Conservation (phyloP, 2,797 vertebrate species). For the Scarus forsteni region DNA sequence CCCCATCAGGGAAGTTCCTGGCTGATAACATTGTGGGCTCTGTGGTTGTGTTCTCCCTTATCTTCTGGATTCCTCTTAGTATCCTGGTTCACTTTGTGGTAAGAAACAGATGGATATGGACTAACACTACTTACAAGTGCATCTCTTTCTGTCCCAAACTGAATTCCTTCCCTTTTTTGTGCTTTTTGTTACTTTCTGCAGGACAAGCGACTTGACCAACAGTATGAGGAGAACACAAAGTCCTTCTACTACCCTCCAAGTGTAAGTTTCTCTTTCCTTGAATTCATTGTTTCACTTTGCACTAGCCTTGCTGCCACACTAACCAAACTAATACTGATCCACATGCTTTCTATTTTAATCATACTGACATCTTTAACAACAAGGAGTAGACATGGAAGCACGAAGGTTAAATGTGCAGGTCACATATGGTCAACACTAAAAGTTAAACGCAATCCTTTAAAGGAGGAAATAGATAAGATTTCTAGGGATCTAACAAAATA, state of each 20-base stretch:
- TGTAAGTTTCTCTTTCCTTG: conserved; percentile 86
- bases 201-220: conserved; percentile 96
- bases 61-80: conserved; percentile 98
- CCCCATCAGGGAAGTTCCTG: conserved; percentile 92
- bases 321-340: conserved; percentile 61
- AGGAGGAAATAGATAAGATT: background rate
- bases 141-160: background rate
- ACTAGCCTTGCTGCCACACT: conserved; percentile 52
- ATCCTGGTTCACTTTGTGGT: conserved; percentile 99
- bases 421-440: background rate
- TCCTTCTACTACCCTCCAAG: conserved; percentile 87
- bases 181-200: conserved; percentile 61
- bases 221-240: conserved; percentile 93
- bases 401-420: background rate
- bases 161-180: background rate
- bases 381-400: background rate
- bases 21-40: conserved; percentile 99
- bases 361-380: conserved; percentile 40
- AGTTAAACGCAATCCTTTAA: background rate
- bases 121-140: background rate
- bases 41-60: conserved; percentile 95
- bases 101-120: conserved; percentile 54
- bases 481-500: too few species aligned
- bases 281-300: conserved; percentile 5
- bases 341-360: conserved; percentile 16